A percentile compares a stretch with the other conserved stretches of the same genome.
Evolutionary conservation across 1,140 invertebrate genomes (phyloP).

Genomic region (Diabrotica virgifera): DNA sequence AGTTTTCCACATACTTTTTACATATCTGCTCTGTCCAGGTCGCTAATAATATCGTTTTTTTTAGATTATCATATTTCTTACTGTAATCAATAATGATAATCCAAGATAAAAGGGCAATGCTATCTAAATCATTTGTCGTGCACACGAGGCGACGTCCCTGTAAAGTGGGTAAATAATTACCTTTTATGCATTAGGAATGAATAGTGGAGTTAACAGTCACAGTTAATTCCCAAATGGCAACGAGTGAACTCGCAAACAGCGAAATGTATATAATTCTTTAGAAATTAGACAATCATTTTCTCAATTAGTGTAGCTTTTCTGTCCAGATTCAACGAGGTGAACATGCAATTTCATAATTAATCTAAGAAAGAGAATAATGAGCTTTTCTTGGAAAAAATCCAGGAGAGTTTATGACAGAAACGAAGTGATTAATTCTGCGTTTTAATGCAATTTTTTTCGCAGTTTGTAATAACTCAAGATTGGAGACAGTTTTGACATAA

Average conservation of each 20-base stretch:
- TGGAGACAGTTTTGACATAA: constrained; percentile 2
- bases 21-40: too few species aligned
- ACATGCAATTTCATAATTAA: constrained; percentile 3
- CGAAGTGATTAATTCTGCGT: not conserved
- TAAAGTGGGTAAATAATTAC: too few species aligned
- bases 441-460: not conserved
- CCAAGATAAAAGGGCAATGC: too few species aligned
- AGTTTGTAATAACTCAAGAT: constrained; percentile 3
- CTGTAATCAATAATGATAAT: too few species aligned
- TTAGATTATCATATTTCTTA: too few species aligned
- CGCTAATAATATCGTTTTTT: too few species aligned
- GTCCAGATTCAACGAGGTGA: constrained; percentile 1
- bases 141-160: too few species aligned
- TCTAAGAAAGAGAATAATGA: constrained; percentile 3
- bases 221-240: too few species aligned
- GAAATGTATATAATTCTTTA: not conserved
- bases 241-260: not conserved
- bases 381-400: not conserved
- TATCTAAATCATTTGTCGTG: too few species aligned
- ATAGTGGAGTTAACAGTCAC: too few species aligned
- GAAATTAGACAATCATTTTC: constrained; percentile 1
- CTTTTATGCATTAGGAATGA: too few species aligned
- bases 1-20: too few species aligned
- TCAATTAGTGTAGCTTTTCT: not conserved
- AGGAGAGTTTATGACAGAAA: not conserved